Evolutionary conservation across 2,113 vertebrate species (phyloP), one percentile per base, ranked within the genome.

Genomic region (Microcebus ravelobensis): DNA sequence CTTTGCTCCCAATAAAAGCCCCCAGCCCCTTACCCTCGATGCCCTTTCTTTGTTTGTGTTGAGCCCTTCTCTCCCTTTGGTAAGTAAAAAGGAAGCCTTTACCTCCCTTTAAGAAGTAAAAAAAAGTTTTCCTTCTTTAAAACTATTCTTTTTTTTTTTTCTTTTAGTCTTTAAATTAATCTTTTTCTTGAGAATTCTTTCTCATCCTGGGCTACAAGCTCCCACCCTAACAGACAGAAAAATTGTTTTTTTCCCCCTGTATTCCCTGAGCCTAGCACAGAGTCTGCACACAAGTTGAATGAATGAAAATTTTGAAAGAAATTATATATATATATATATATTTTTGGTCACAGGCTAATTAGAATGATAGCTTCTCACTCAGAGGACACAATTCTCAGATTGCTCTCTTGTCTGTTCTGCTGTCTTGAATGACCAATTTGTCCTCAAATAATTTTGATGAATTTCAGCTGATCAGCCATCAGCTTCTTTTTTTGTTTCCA

Each of bases 381-480:
- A 18, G 29, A 74, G 52, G 86, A 83, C 21, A 52, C 55, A 3
- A 2, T 3, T 8, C 29, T 68, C 55, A 55, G 45, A 67, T 63
- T 61, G 81, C 34, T 7, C 5, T 48, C 25, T 23, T 6, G 10
- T 23, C 61, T 79, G 48, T 79, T 87, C 45, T 3, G 67, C 52
- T 52, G 52, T 83, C 39, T 55, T 3, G 2, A 3, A 8, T 73
- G 73, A 63, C 63, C 67, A 86, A 59, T 88, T 95, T 93, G 21
- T 73, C 63, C 39, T 87, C 48, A 93, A 91, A 83, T 76, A 92
- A 81, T 89, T 83, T 36, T 83, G 76, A 86, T 68, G 55, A 87
- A 74, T 92, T 95, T 94, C 83, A 82, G 88, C 73, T 59, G 67
- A 88, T 76, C 52, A 57, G 82, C 18, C n/a, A 34, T 29, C 29